These are phyloP conservation scores for Carcharodon carcharias DNA, from an alignment of 2,797 vertebrate species.

Conservation along the genomic window DNA sequence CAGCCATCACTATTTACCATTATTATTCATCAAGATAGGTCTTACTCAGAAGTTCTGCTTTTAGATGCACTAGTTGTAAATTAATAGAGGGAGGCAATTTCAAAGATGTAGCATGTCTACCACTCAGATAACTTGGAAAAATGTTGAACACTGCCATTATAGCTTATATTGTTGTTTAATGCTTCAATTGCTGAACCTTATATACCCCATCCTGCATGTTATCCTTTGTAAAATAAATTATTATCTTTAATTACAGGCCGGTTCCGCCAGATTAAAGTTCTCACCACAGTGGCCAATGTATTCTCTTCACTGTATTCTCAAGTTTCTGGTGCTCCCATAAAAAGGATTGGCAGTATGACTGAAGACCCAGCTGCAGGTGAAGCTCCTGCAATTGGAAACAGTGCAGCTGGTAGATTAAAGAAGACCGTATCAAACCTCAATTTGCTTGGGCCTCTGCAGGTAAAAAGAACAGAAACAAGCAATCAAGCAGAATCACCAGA, in stretches of 20 bases:
- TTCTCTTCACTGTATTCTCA: slow-evolving; percentile 95
- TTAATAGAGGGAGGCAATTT: not conserved
- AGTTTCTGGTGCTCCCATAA: slow-evolving; percentile 82
- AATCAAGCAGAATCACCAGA: slow-evolving; percentile 42
- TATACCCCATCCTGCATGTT: too few species aligned
- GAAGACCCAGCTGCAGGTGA: slow-evolving; percentile 52
- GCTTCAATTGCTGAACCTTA: too few species aligned
- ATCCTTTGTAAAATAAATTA: not conserved
- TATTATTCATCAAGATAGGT: not conserved
- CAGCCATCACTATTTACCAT: not conserved
- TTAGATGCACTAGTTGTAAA: not conserved
- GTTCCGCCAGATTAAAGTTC: slow-evolving; percentile 94
- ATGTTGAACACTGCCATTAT: too few species aligned
- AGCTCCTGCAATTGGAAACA: slow-evolving; percentile 61
- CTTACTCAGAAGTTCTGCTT: not conserved
- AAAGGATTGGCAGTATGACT: slow-evolving; percentile 69
- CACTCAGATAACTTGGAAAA: not conserved
- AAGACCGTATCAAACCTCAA: slow-evolving; percentile 75
- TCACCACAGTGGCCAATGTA: slow-evolving; percentile 91
- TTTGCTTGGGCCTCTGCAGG: slow-evolving; percentile 52
- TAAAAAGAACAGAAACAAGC: slow-evolving; percentile 45
- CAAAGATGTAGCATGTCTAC: not conserved
- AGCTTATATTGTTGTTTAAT: not conserved
- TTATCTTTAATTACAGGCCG: slow-evolving; percentile 65
- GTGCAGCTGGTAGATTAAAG: slow-evolving; percentile 75